Base-by-base conservation (phyloP, 2,888 invertebrate genomes). In the Mythimna ferrago region DNA sequence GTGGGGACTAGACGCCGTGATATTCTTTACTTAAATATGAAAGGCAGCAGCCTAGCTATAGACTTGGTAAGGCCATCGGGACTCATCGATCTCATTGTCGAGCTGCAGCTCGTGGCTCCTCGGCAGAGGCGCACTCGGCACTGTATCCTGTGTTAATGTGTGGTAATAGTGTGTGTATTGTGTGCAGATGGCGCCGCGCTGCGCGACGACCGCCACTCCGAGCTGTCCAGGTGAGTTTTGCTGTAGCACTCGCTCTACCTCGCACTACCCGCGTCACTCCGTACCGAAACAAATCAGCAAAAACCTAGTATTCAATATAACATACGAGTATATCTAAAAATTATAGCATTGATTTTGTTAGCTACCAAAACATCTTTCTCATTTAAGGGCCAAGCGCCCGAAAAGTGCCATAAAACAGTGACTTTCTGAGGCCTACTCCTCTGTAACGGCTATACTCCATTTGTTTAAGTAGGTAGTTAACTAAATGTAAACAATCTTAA, bases 151-250 rank as follows among this genome's bases (percentile, higher is more conserved):
- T n/a, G 51, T 2, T 19, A 48, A 6, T 6, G 51, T 51, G 51
- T 53, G 51, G 44, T 48, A 16, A 9, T 5, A 77, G 7, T n/a
- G 26, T 60, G 62, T 72, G 78, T 64, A 44, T 73, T 71, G 71
- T 76, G 38, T 73, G 66, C 82, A 76, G 89, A 90, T 80, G 88
- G 78, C 85, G 89, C 35, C 70, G 82, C 83, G 68, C 81, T 84
- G 21, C 87, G 83, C 56, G 92, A 88, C 64, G 92, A 90, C 54
- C 88, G 80, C 44, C 88, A 81, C 86, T 91, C 92, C 81, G 84
- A 91, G 57, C 86, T 89, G 68, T 89, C 92, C 86, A 90, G 92
- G 92, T 91, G 82, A 80, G 80, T 61, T 6, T 11, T 41, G 9
- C 21, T 14, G 5, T 19, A 57, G 41, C 57, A 38, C 6, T 21